Evolutionary conservation across 1,140 invertebrate species (phyloP), one percentile per base, ranked within the genome.

Genomic region (Drosophila prosaltans): DNA sequence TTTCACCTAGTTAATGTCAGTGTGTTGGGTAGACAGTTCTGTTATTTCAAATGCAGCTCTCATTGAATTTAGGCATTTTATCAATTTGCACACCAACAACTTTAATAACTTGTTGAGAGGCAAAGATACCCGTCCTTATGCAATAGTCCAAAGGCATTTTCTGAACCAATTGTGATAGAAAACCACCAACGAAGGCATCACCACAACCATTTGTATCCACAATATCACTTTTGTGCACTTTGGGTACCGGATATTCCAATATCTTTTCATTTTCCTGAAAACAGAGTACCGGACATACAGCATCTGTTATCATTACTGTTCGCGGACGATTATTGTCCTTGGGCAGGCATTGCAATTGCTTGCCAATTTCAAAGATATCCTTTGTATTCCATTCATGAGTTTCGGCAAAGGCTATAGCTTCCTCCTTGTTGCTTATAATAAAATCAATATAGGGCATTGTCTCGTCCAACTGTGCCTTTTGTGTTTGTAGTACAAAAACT

Each of bases 121-220:
- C 85, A 16, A 79, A 89, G 8, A 90, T 74, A 0, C 81, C 85
- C 0, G 74, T 69, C 11, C 85, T 81, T 30, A 89, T 89, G 75
- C 85, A 89, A 40, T 90, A 90, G 30, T 89, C 85, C 1, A 89
- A 24, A 0, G 94, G 92, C 89, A 96, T 95, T 0, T 94, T 95
- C 83, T 96, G 95, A 2, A 99, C 95, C 74, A 96, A 95, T 93
- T 98, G 97, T 2, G 98, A 95, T 7, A 99, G 92, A 91, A 99
- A 99, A 7, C 97, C 98, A 82, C 99, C 99, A 66, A 97, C 97
- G 93, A 99, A 99, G 2, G 98, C 98, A 94, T 99, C 99, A 9
- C 98, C 98, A 74, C 99, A 98, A 24, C 98, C 98, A 93, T 99
- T 99, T 0, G 98, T 99, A 91, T 99, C 99, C 0, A 99, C 95